Evolutionary conservation across 2,113 vertebrate species (phyloP).

Genomic region (Pedetes capensis): DNA sequence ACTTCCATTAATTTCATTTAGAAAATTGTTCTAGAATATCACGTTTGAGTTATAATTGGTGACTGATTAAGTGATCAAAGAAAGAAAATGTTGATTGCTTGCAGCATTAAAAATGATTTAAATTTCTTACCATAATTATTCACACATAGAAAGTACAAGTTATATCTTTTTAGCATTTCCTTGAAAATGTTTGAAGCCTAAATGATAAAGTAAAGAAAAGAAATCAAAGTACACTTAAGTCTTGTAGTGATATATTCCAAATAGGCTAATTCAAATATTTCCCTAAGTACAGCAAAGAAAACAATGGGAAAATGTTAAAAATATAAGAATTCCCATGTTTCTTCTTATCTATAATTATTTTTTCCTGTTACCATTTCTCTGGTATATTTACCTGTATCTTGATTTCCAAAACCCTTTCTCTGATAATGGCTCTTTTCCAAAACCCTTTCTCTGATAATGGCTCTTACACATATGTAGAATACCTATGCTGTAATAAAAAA

Average conservation of each 20-base stretch:
- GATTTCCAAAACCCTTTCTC: not conserved
- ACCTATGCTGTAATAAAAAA: not conserved
- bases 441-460: not conserved
- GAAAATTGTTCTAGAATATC: constrained; percentile 37
- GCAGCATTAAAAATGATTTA: not conserved
- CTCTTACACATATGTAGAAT: not conserved
- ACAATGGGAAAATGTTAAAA: not conserved
- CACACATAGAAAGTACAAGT: not conserved
- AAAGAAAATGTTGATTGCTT: constrained; percentile 44
- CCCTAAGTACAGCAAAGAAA: not conserved
- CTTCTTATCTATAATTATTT: not conserved
- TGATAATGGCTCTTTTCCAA: not conserved
- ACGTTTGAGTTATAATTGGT: constrained; percentile 30
- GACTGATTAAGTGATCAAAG: constrained; percentile 6
- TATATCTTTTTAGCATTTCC: not conserved
- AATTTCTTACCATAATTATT: not conserved
- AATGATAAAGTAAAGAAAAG: not conserved
- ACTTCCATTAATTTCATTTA: constrained; percentile 49
- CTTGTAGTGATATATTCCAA: not conserved
- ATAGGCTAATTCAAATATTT: not conserved
- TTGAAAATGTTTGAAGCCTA: not conserved
- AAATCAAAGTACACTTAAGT: not conserved
- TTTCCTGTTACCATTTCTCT: not conserved
- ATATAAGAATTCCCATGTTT: not conserved
- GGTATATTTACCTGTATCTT: not conserved